These are phyloP conservation scores for Willisornis vidua DNA, from an alignment of 2,113 vertebrate genomes.

Conservation along the genomic window DNA sequence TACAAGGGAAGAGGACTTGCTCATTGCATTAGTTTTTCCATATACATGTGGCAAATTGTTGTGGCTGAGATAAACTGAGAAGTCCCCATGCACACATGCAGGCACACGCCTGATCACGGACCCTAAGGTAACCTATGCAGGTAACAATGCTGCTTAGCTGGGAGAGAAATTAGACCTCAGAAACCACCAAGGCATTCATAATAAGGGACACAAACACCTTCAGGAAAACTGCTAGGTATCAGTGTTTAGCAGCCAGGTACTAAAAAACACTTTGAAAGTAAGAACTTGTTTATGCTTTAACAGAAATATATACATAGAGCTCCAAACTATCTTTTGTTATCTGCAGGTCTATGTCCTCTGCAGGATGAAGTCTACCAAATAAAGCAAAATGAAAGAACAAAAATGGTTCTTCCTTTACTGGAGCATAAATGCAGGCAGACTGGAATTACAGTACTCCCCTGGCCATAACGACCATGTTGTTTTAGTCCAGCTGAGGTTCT, in stretches of 20 bases:
- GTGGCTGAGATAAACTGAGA: background rate
- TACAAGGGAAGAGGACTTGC: background rate
- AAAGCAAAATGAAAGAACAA: background rate
- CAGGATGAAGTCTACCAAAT: background rate
- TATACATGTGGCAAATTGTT: accelerated
- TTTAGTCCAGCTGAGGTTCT: background rate
- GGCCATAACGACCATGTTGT: background rate
- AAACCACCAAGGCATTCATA: background rate
- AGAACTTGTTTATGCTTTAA: background rate
- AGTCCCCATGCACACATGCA: background rate
- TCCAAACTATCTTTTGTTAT: background rate
- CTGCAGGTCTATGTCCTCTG: background rate
- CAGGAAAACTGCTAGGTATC: background rate
- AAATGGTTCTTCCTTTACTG: background rate
- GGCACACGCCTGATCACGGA: background rate
- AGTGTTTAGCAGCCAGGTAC: background rate
- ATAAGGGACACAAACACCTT: background rate
- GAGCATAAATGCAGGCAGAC: background rate
- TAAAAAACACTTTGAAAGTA: background rate
- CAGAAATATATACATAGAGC: background rate
- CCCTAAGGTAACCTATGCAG: background rate
- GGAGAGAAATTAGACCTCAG: background rate
- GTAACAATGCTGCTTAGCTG: background rate
- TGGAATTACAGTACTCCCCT: accelerated
- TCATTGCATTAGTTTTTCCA: background rate